These are phyloP conservation scores for Furcifer pardalis DNA, from an alignment of 2,797 vertebrate genomes.

Conservation along the genomic window DNA sequence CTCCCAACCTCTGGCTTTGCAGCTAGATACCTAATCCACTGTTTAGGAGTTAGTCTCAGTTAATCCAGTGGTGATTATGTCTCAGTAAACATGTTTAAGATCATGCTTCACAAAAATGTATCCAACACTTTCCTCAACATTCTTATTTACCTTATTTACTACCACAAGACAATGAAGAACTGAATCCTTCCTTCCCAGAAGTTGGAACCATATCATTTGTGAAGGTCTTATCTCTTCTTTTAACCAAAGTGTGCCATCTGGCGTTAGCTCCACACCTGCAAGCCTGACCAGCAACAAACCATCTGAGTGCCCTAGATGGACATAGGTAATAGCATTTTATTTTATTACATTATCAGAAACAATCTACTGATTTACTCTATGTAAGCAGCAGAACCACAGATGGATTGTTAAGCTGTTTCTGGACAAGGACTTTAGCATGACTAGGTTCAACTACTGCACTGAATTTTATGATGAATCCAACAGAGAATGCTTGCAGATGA, in stretches of 20 bases:
- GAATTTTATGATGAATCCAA: not conserved
- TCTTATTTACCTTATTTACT: conserved; percentile 72
- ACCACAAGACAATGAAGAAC: conserved; percentile 85
- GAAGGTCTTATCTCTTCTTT: conserved; percentile 76
- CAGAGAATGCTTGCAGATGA: not conserved
- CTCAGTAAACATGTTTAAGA: not conserved
- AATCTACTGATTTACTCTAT: not conserved
- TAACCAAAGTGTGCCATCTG: conserved; percentile 82
- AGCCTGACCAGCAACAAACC: conserved; percentile 82
- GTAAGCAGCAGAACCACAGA: not conserved
- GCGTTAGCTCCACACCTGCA: conserved; percentile 89
- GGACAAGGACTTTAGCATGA: not conserved
- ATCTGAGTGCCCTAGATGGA: conserved; percentile 70
- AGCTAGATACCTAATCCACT: too few relatives aligned
- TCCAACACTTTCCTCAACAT: not conserved
- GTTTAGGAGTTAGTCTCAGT: too few relatives aligned
- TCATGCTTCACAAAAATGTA: not conserved
- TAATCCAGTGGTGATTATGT: not conserved
- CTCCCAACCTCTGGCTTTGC: too few relatives aligned
- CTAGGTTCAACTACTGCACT: not conserved
- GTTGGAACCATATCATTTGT: conserved; percentile 88
- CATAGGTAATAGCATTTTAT: not conserved
- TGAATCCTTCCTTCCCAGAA: conserved; percentile 83
- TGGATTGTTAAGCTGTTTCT: too few relatives aligned
- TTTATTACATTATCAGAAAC: not conserved